Evolutionary conservation across 2,113 vertebrate genomes (phyloP).

Genomic region (Solea senegalensis): DNA sequence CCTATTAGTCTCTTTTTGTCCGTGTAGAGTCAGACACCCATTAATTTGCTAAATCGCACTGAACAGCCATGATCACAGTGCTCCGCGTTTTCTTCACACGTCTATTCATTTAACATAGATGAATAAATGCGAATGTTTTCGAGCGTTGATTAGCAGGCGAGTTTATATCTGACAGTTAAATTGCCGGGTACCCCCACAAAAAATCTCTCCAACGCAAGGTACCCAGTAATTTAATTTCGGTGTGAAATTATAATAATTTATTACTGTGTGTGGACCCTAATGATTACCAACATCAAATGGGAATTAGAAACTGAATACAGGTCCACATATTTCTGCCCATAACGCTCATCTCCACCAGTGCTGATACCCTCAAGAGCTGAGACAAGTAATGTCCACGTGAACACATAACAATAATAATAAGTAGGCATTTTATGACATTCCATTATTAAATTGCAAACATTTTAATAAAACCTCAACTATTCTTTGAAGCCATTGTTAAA

Average conservation of each 20-base stretch:
- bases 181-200: constrained; percentile 94
- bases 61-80: constrained; percentile 94
- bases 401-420: not conserved
- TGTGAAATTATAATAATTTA: constrained; percentile 99
- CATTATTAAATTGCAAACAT: constrained; percentile 11
- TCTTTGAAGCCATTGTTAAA: constrained; percentile 13
- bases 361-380: constrained; percentile 65
- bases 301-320: constrained; percentile 95
- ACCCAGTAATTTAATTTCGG: constrained; percentile 99
- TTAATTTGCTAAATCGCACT: constrained; percentile 97
- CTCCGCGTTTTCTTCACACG: constrained; percentile 92
- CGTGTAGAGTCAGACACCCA: constrained; percentile 91
- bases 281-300: constrained; percentile 98
- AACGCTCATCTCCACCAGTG: constrained; percentile 82
- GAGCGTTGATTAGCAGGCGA: constrained; percentile 95
- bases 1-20: constrained; percentile 90
- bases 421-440: not conserved
- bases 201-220: constrained; percentile 90
- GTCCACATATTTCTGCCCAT: constrained; percentile 85
- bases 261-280: constrained; percentile 96
- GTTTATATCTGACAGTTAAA: constrained; percentile 99
- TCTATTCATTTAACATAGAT: constrained; percentile 98
- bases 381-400: constrained; percentile 37
- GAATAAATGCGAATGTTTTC: constrained; percentile 99
- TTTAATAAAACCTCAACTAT: constrained; percentile 21